These are phyloP conservation scores for Calliphora vicina DNA, from an alignment of 1,140 invertebrate species.

Conservation along the genomic window DNA sequence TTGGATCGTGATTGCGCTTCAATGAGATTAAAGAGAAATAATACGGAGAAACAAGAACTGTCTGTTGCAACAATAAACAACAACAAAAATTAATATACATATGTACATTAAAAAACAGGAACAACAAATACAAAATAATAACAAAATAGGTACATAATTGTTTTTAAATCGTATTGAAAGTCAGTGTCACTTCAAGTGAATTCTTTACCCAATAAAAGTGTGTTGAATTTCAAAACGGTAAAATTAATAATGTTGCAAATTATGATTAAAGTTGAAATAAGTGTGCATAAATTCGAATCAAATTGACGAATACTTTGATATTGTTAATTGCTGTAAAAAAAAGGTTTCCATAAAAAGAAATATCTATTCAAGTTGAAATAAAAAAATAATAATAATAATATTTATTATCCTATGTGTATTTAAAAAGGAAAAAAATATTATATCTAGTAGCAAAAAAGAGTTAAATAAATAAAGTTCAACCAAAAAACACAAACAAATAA, in stretches of 20 bases:
- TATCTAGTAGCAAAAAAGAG: neutral
- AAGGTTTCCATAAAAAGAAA: too few species aligned
- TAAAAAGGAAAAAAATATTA: neutral
- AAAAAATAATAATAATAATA: neutral
- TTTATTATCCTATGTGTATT: too few species aligned
- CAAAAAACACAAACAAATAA: neutral
- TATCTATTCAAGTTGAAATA: neutral
- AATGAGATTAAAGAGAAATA: conserved; percentile 18
- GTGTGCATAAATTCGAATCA: too few species aligned
- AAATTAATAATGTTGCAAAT: too few species aligned
- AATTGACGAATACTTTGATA: too few species aligned
- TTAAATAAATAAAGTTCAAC: too few species aligned
- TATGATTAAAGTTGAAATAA: too few species aligned
- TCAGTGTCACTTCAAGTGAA: too few species aligned
- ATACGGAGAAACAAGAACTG: neutral
- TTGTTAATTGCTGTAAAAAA: too few species aligned
- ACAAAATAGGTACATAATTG: too few species aligned
- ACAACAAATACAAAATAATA: neutral
- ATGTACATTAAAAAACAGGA: neutral
- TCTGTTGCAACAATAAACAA: neutral
- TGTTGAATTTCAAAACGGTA: neutral
- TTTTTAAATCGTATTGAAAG: too few species aligned
- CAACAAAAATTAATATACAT: neutral
- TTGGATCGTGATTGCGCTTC: conserved; percentile 51
- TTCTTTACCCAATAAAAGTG: neutral